Evolutionary conservation across 2,888 invertebrate genomes (phyloP).

Genomic region (Rugalucina vietnamica): DNA sequence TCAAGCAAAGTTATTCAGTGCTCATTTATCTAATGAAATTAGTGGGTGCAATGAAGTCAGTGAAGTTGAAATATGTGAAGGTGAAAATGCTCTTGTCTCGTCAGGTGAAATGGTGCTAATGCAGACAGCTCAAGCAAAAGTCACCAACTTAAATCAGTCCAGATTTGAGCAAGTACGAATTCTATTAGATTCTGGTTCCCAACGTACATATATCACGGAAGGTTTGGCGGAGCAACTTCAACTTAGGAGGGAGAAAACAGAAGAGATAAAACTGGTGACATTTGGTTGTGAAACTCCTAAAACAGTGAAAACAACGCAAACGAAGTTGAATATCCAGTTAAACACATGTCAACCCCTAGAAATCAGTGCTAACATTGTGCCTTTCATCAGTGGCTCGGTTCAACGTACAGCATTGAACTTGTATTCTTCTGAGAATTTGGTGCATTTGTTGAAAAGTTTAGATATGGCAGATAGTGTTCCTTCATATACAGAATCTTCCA

Average conservation of each 20-base stretch:
- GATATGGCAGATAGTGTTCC: too few relatives aligned
- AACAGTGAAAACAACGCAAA: background rate
- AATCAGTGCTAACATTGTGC: conserved; percentile 13
- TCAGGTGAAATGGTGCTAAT: conserved; percentile 33
- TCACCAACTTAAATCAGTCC: conserved; percentile 4
- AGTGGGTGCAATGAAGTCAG: background rate
- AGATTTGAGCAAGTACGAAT: background rate
- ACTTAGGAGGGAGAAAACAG: background rate
- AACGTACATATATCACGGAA: conserved; percentile 25
- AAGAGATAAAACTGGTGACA: background rate
- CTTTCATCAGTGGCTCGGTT: conserved; percentile 9
- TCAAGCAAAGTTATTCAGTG: background rate
- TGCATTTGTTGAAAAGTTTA: too few relatives aligned
- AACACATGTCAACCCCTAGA: background rate
- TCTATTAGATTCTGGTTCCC: conserved; percentile 33
- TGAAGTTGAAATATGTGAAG: background rate
- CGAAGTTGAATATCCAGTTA: background rate
- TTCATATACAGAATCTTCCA: too few relatives aligned
- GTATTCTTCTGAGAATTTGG: too few relatives aligned
- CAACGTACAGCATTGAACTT: too few relatives aligned
- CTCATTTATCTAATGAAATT: background rate
- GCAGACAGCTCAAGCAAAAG: conserved; percentile 21
- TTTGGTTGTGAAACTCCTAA: background rate
- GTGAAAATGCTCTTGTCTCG: conserved; percentile 40
- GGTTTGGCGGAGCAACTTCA: background rate